Conservation (phyloP, 2,797 vertebrate species). For the Rhadinocentrus ornatus region DNA sequence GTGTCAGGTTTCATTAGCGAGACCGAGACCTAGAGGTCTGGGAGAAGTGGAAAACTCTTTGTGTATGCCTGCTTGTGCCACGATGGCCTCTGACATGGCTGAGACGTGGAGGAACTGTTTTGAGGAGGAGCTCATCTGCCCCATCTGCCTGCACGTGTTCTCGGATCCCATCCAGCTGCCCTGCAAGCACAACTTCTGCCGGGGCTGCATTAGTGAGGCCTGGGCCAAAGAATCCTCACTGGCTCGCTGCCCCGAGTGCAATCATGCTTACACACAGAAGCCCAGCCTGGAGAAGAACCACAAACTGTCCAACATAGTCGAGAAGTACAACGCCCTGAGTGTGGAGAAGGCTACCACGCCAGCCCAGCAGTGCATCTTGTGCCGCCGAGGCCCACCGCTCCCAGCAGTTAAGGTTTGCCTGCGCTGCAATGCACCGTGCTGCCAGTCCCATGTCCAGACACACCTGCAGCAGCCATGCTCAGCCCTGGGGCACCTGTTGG, state of each 20-base stretch:
- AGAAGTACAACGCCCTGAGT: constrained; percentile 94
- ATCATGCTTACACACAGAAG: constrained; percentile 98
- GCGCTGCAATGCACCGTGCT: constrained; percentile 97
- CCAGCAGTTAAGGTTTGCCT: constrained; percentile 97
- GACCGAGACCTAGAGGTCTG: constrained; percentile 44
- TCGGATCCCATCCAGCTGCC: constrained; percentile 98
- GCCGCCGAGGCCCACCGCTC: constrained; percentile 94
- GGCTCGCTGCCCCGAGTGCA: constrained; percentile 98
- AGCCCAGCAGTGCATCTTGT: constrained; percentile 94
- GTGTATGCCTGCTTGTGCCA: constrained; percentile 72
- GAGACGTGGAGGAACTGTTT: constrained; percentile 99
- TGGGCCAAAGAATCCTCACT: constrained; percentile 97
- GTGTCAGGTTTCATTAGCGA: constrained; percentile 54
- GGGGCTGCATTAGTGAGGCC: constrained; percentile 97
- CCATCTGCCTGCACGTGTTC: constrained; percentile 99
- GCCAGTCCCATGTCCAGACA: constrained; percentile 98
- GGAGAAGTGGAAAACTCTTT: constrained; percentile 36
- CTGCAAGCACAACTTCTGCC: constrained; percentile 99
- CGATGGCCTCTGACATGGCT: constrained; percentile 87
- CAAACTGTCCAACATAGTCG: constrained; percentile 99
- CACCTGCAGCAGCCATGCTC: constrained; percentile 99
- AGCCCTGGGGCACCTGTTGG: constrained; percentile 95
- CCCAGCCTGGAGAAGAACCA: constrained; percentile 99
- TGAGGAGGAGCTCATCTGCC: constrained; percentile 99
- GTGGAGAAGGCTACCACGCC: constrained; percentile 77